Conservation (phyloP, 2,797 vertebrate species). For the Xyrichtys novacula region DNA sequence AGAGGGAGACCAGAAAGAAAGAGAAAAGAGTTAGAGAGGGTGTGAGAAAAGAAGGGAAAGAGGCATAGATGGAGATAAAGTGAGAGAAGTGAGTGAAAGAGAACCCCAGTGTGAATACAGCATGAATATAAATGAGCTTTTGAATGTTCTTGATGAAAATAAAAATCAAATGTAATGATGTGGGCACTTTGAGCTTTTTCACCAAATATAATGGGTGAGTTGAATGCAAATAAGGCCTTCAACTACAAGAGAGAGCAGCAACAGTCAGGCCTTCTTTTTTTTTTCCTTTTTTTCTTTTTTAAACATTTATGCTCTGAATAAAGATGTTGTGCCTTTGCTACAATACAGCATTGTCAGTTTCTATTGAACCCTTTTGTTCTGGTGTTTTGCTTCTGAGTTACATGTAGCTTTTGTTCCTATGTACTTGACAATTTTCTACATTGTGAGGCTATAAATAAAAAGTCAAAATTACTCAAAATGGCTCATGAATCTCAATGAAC, state of each 20-base stretch:
- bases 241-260: conserved; percentile 7
- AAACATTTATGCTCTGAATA: conserved; percentile 18
- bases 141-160: conserved; percentile 58
- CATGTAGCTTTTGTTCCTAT: neutral
- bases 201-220: conserved; percentile 39
- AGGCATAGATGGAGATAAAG: conserved; percentile 39
- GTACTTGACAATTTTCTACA: no score
- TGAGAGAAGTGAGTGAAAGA: conserved; percentile 34
- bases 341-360: neutral
- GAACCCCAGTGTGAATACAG: conserved; percentile 37
- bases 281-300: no score
- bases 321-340: neutral
- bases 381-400: neutral
- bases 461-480: no score
- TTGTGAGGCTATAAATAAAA: no score
- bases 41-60: conserved; percentile 1
- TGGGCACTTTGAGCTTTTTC: conserved; percentile 55
- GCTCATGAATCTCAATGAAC: no score
- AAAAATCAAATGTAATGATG: conserved; percentile 55
- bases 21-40: neutral
- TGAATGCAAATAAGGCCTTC: conserved; percentile 36
- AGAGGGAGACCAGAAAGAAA: conserved; percentile 37
- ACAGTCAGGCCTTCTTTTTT: conserved; percentile 12
- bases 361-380: neutral
- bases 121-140: conserved; percentile 71